phyloP scores from a whole-genome alignment of 2,113 vertebrate species.

The Rhinolophus sinicus region DNA sequence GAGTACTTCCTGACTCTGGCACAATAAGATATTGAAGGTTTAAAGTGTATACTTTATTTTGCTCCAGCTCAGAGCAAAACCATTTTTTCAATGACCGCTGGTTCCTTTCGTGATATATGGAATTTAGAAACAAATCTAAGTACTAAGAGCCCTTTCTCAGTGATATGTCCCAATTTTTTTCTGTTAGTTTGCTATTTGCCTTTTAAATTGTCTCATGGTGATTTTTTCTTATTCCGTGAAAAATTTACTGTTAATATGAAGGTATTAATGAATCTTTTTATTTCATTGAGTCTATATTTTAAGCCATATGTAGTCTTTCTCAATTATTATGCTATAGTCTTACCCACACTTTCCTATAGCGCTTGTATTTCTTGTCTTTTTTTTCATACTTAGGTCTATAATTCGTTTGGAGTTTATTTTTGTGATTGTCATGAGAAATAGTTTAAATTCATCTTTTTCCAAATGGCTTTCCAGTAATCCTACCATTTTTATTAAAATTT shows the following conservation, averaged over 20 bases:
- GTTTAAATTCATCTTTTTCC: not conserved
- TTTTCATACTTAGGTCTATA: not conserved
- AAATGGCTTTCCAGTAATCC: not conserved
- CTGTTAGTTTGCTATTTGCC: not conserved
- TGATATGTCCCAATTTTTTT: not conserved
- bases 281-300: not conserved
- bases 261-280: not conserved
- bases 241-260: not conserved
- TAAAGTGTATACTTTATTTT: not conserved
- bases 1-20: not conserved
- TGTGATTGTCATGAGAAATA: not conserved
- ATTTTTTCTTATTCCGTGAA: not conserved
- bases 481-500: constrained; percentile 1
- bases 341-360: not conserved
- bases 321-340: too few relatives aligned
- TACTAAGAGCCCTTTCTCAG: not conserved
- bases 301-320: not conserved
- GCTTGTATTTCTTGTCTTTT: not conserved
- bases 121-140: not conserved
- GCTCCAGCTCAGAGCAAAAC: not conserved
- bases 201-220: not conserved
- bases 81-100: not conserved
- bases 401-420: not conserved
- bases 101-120: not conserved
- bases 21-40: not conserved